Evolutionary conservation across 2,888 invertebrate genomes (phyloP).

Genomic region (Anthrax anthrax): DNA sequence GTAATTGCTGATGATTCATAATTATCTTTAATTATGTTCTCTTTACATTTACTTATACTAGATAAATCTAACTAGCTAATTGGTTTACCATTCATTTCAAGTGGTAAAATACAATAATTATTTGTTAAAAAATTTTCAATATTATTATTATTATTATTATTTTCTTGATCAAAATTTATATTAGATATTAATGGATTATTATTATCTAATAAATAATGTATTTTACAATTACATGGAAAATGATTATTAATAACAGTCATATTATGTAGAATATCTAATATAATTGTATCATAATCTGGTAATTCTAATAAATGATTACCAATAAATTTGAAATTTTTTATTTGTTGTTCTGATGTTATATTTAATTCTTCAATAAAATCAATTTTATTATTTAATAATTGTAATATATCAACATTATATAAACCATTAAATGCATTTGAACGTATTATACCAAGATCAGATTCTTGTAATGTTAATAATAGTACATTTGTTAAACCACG

Average conservation of each 20-base stretch:
- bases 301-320: constrained; percentile 74
- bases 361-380: constrained; percentile 65
- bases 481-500: constrained; percentile 62
- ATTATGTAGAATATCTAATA: constrained; percentile 55
- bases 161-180: constrained; percentile 40
- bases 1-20: constrained; percentile 38
- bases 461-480: constrained; percentile 63
- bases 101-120: constrained; percentile 75
- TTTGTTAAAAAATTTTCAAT: constrained; percentile 51
- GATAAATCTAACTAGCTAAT: constrained; percentile 54
- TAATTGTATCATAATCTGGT: constrained; percentile 50
- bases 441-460: constrained; percentile 61
- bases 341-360: constrained; percentile 53
- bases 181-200: constrained; percentile 60
- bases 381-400: constrained; percentile 73
- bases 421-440: constrained; percentile 65
- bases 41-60: constrained; percentile 50
- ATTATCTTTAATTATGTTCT: constrained; percentile 51
- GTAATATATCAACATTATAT: constrained; percentile 53
- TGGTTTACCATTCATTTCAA: constrained; percentile 65
- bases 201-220: constrained; percentile 60
- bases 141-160: too few relatives aligned
- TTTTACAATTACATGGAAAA: constrained; percentile 76
- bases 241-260: constrained; percentile 64
- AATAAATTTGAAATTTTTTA: constrained; percentile 56